A percentile compares a stretch with the other conserved stretches of the same genome.
These are phyloP conservation scores for Luscinia luscinia DNA, from an alignment of 2,797 vertebrate genomes.

Conservation along the genomic window DNA sequence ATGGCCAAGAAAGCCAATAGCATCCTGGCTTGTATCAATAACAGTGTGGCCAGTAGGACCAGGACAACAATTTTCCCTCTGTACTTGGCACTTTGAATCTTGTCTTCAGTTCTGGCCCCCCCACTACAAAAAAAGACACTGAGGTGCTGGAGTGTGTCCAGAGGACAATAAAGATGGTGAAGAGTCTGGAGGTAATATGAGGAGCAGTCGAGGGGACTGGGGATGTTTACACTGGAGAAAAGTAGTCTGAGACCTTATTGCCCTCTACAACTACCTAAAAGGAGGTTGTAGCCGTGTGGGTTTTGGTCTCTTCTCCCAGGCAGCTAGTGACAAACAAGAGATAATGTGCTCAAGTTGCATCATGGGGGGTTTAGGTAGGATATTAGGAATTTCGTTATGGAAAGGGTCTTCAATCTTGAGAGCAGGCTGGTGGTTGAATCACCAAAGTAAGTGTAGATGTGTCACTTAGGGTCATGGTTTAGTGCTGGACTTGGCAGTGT, in stretches of 20 bases:
- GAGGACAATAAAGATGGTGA: not conserved
- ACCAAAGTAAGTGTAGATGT: not conserved
- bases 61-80: not conserved
- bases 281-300: not conserved
- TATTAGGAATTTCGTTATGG: not conserved
- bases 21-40: not conserved
- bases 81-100: not conserved
- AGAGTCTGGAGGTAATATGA: not conserved
- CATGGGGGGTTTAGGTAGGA: fast-evolving
- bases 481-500: not conserved
- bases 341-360: not conserved
- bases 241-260: not conserved
- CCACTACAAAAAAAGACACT: not conserved
- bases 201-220: not conserved
- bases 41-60: not conserved
- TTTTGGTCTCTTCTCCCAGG: not conserved
- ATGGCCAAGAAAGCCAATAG: not conserved
- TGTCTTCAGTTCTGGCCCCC: not conserved
- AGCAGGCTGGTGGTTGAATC: not conserved
- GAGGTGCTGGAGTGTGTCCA: not conserved
- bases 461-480: not conserved
- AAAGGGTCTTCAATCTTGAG: not conserved
- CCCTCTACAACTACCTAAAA: not conserved
- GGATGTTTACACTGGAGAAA: not conserved
- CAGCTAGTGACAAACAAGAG: not conserved